Evolutionary conservation across 2,113 vertebrate genomes (phyloP).

Genomic region (Anhinga anhinga): DNA sequence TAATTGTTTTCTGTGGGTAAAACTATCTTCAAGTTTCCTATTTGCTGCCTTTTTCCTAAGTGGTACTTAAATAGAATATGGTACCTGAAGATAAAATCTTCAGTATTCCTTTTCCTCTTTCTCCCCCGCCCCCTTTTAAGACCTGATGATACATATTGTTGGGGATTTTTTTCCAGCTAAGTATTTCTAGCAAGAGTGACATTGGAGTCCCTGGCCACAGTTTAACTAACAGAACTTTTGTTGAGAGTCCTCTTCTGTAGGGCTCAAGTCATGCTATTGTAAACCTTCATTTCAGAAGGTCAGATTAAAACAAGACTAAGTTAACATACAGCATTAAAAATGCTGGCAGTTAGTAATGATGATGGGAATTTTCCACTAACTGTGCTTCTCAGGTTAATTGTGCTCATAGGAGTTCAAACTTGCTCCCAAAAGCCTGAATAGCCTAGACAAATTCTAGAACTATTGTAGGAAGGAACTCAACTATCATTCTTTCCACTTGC

Average conservation of each 20-base stretch:
- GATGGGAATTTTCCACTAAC: conserved; percentile 36
- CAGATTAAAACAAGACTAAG: background rate
- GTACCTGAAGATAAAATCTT: conserved; percentile 60
- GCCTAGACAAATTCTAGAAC: background rate
- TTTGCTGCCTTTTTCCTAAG: conserved; percentile 8
- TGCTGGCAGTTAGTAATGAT: conserved; percentile 7
- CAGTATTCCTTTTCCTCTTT: background rate
- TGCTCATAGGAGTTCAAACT: background rate
- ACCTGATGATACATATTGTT: background rate
- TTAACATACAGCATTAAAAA: conserved; percentile 25
- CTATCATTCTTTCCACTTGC: background rate
- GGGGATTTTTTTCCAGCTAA: background rate
- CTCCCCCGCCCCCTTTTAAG: background rate
- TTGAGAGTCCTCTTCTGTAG: background rate
- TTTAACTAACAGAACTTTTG: background rate
- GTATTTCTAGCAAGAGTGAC: background rate
- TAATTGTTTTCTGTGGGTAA: conserved; percentile 42
- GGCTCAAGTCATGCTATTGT: background rate
- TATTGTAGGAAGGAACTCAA: background rate
- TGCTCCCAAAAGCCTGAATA: conserved; percentile 3
- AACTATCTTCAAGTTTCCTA: conserved; percentile 48
- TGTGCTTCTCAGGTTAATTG: conserved; percentile 54
- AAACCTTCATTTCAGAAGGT: conserved; percentile 41
- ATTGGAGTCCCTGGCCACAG: background rate
- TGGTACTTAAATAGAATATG: conserved; percentile 28